These are phyloP conservation scores for Dryomyza anilis DNA, from an alignment of 2,888 invertebrate species.

Conservation along the genomic window DNA sequence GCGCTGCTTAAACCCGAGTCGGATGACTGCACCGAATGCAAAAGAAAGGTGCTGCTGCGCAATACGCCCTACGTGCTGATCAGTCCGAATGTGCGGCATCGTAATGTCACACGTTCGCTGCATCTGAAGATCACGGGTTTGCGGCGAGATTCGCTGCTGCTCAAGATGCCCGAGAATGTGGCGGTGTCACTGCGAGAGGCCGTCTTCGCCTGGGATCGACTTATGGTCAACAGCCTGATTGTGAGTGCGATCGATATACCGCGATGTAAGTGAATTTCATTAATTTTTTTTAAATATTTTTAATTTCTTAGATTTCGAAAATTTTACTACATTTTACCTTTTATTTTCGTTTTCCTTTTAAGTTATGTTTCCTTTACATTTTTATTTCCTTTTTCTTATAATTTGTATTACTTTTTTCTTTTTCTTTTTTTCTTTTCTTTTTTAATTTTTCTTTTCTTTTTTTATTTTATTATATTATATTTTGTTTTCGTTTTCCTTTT, in stretches of 20 bases:
- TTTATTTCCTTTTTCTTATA: no score
- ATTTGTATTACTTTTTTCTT: no score
- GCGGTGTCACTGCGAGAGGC: slow-evolving; percentile 56
- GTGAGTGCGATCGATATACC: slow-evolving; percentile 59
- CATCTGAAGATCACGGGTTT: slow-evolving; percentile 11
- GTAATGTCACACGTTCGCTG: neutral
- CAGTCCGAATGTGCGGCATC: slow-evolving; percentile 37
- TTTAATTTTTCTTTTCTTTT: no score
- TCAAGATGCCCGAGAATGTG: slow-evolving; percentile 58
- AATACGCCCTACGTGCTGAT: slow-evolving; percentile 55
- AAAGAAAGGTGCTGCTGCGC: slow-evolving; percentile 44
- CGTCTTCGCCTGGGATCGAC: slow-evolving; percentile 49
- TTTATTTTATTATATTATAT: no score
- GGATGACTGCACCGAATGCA: slow-evolving; percentile 12
- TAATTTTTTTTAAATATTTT: neutral
- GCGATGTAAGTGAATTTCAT: slow-evolving; percentile 36
- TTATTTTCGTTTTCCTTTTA: neutral
- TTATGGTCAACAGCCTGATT: slow-evolving; percentile 35
- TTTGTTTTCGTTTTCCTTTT: no score
- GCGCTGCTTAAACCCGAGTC: neutral
- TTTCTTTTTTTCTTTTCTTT: no score
- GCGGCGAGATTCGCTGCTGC: slow-evolving; percentile 53
- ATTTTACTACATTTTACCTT: no score
- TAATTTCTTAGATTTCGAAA: neutral
- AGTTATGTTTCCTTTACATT: neutral